These are phyloP conservation scores for Odontamblyopus lacepedii DNA, from an alignment of 2,797 vertebrate species.

Conservation along the genomic window DNA sequence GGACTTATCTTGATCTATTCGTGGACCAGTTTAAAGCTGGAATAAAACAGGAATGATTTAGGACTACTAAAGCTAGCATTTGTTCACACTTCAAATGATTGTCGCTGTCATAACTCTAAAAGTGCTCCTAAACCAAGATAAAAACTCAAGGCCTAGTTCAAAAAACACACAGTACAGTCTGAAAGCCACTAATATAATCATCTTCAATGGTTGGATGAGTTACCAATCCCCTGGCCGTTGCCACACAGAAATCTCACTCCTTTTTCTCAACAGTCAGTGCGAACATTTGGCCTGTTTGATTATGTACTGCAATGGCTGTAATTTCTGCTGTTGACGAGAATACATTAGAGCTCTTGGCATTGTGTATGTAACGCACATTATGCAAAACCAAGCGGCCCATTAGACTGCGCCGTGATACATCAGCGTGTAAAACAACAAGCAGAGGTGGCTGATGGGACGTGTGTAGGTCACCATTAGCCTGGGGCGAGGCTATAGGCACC, in stretches of 20 bases:
- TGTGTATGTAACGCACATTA: conserved; percentile 64
- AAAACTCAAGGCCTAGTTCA: too few relatives aligned
- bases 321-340: conserved; percentile 60
- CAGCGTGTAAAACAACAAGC: conserved; percentile 34
- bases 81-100: background rate
- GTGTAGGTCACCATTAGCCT: conserved; percentile 59
- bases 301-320: conserved; percentile 57
- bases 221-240: conserved; percentile 48
- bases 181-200: background rate
- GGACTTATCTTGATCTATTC: background rate
- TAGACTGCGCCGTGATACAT: conserved; percentile 54
- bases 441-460: conserved; percentile 57
- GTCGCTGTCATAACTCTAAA: background rate
- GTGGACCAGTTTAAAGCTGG: background rate
- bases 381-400: conserved; percentile 65
- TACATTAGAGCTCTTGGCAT: conserved; percentile 67
- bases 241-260: conserved; percentile 51
- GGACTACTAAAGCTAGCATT: background rate
- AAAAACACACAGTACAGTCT: background rate
- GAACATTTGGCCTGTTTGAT: conserved; percentile 66
- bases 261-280: conserved; percentile 42
- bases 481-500: conserved; percentile 26
- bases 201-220: conserved; percentile 52
- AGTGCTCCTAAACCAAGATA: background rate
- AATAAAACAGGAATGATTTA: background rate